Evolutionary conservation across 2,113 vertebrate genomes (phyloP), one percentile per base, ranked within the genome.

Genomic region (Tautogolabrus adspersus): DNA sequence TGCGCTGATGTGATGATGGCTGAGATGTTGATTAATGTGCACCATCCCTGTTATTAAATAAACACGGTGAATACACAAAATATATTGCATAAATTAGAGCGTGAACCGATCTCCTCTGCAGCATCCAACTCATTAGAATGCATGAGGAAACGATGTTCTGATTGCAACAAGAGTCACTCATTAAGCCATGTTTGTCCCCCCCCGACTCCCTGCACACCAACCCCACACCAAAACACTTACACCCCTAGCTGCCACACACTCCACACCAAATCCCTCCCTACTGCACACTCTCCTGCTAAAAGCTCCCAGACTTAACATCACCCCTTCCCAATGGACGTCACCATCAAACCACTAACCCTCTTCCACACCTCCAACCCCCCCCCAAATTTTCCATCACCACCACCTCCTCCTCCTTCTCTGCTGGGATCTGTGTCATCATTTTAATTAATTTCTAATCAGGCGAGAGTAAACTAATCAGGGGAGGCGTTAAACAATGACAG

Each of bases 361-460:
- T n/a, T n/a, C n/a, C n/a, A n/a, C n/a, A n/a, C 72, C 63, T 74
- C 87, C 85, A 81, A 83, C 83, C 57, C 77, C 0, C 10, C 76
- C 21, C 8, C 5, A 12, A 7, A 56, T n/a, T 8, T 8, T 5
- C 56, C 19, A 21, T 7, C 79, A 57, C 78, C 40, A 57, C 88
- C 83, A 62, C 61, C 79, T 66, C 40, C 77, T 64, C 63, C 82
- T 67, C 55, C 90, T 88, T 84, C 86, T 88, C 89, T 88, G 83
- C 91, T 87, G 93, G 92, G 93, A 93, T 93, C 93, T 93, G 93
- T 94, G 94, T 94, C 94, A 94, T 95, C 93, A 93, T 95, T 95
- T 95, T 95, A 95, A 95, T 95, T 94, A 94, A 95, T 95, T 95
- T 94, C 93, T 95, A 95, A 95, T 95, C 94, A 94, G 93, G 91